Conservation (phyloP, 2,797 vertebrate genomes). For the Melanogrammus aeglefinus region DNA sequence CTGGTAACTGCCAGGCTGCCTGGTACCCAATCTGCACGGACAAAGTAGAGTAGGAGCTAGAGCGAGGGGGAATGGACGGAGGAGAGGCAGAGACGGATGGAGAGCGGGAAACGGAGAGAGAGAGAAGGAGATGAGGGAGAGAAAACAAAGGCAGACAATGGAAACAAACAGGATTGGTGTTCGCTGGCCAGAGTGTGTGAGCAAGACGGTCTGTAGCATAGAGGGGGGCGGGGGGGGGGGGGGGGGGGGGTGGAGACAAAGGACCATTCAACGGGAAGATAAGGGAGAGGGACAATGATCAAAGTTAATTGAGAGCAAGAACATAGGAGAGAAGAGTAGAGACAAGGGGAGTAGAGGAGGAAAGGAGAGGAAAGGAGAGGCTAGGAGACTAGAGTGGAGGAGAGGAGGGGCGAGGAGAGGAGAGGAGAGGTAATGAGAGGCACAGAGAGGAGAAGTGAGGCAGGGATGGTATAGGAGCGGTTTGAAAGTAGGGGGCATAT, state of each 20-base stretch:
- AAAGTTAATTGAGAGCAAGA: too few relatives aligned
- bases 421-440: not conserved
- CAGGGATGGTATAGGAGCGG: not conserved
- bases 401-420: not conserved
- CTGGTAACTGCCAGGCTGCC: slow-evolving; percentile 76
- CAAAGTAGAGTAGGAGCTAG: slow-evolving; percentile 46
- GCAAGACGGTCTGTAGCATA: slow-evolving; percentile 11
- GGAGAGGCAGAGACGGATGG: slow-evolving; percentile 23
- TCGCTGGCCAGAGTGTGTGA: slow-evolving; percentile 35
- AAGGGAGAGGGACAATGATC: not conserved
- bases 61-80: slow-evolving; percentile 13
- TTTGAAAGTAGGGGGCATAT: not conserved
- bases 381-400: not conserved
- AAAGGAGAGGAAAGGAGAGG: not conserved
- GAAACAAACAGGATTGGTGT: slow-evolving; percentile 47
- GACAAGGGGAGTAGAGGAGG: not conserved
- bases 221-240: too few relatives aligned
- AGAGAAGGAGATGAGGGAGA: not conserved
- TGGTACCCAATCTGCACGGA: slow-evolving; percentile 61
- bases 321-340: not conserved
- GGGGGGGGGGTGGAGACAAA: not conserved
- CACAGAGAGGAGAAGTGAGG: not conserved
- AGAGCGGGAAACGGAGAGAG: not conserved
- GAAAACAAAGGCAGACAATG: slow-evolving; percentile 18
- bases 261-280: not conserved